Evolutionary conservation across 2,797 vertebrate species (phyloP), one percentile per base, ranked within the genome.

Genomic region (Phrynocephalus vlangalii): DNA sequence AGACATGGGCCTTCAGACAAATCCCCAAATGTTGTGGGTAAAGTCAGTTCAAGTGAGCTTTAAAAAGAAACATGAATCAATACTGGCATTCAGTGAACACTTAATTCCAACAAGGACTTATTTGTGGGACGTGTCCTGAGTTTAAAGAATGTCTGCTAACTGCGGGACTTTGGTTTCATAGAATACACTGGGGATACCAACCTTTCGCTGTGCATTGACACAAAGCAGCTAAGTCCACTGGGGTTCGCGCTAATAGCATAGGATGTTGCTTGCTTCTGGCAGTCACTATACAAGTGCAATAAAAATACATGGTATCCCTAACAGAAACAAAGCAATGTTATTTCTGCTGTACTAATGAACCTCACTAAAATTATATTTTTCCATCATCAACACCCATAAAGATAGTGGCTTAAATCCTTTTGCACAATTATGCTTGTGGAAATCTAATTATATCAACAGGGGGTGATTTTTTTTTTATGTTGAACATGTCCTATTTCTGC

Each of bases 121-220:
- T 78, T 78, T 83, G 77, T 88, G 83, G 77, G 70, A 75, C 83
- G 67, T 81, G 70, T 88, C 82, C 82, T 67, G 76, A 6, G 84
- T 85, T 85, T 85, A 88, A 85, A 88, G 70, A 81, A 84, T 75
- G 63, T n/a, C 38, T 44, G 48, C 60, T 81, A 80, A 75, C n/a
- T 75, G 30, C 60, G 52, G 68, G 84, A 67, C 77, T 84, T 56
- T 44, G 22, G 87, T 75, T 75, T 10, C 70, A 68, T 8, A 56
- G 77, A 88, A 75, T 56, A 80, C 38, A 16, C 75, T n/a, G 52
- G 16, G 15, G 70, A 88, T 67, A 79, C 22, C 68, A 56, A 33
- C 1, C 50, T 73, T 75, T 71, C 68, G n/a, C 9, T 88, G 6
- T 73, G 33, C n/a, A 84, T 38, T 56, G n/a, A 83, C 70, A 78